Evolutionary conservation across 2,888 invertebrate species (phyloP).

Genomic region (Torymus tubicola): DNA sequence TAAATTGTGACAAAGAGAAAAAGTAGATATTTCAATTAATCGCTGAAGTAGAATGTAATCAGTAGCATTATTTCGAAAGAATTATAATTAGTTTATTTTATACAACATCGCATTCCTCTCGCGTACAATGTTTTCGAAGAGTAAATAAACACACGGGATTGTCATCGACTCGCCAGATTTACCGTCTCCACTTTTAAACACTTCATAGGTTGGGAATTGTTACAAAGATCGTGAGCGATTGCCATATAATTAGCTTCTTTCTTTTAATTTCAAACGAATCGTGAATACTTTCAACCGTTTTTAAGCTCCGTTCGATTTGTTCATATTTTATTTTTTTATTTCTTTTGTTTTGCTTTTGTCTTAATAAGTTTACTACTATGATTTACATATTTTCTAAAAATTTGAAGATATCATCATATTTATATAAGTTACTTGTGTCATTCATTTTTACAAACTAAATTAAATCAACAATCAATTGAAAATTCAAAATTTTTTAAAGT

Average conservation of each 20-base stretch:
- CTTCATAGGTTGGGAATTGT: slow-evolving; percentile 23
- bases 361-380: background rate
- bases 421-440: background rate
- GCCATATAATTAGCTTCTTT: background rate
- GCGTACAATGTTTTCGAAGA: slow-evolving; percentile 16
- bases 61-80: slow-evolving; percentile 1
- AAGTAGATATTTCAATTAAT: background rate
- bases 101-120: slow-evolving; percentile 1
- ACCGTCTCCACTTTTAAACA: slow-evolving; percentile 15
- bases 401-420: slow-evolving; percentile 3
- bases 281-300: slow-evolving; percentile 54
- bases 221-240: slow-evolving; percentile 23
- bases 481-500: slow-evolving; percentile 6
- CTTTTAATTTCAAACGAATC: slow-evolving; percentile 29
- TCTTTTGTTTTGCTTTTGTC: slow-evolving; percentile 6
- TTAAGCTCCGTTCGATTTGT: slow-evolving; percentile 49
- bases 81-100: background rate
- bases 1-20: slow-evolving; percentile 7
- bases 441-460: slow-evolving; percentile 20
- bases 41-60: background rate
- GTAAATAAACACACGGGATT: slow-evolving; percentile 47
- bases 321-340: slow-evolving; percentile 9
- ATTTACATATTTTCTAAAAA: background rate
- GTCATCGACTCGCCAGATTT: slow-evolving; percentile 49
- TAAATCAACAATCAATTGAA: slow-evolving; percentile 23